Conservation (phyloP, 2,113 vertebrate genomes). For the Scalopus aquaticus region DNA sequence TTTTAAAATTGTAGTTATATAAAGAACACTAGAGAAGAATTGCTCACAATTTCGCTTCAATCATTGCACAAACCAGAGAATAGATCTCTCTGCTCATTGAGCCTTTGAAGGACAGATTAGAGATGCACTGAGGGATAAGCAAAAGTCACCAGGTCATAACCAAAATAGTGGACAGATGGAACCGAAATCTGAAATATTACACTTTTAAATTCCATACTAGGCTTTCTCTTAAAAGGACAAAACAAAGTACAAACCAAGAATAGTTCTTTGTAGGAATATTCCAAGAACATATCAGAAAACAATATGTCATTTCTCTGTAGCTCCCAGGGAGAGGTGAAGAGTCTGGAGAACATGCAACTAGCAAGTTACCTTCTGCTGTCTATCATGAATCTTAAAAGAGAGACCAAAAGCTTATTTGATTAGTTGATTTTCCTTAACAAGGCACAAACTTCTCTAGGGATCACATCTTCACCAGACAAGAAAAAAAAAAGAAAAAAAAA, state of each 20-base stretch:
- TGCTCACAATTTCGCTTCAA: neutral
- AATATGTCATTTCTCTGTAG: slow-evolving; percentile 61
- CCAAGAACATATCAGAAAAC: slow-evolving; percentile 61
- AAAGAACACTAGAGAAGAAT: neutral
- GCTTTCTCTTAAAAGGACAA: slow-evolving; percentile 48
- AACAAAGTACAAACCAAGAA: slow-evolving; percentile 68
- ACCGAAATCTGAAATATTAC: slow-evolving; percentile 48
- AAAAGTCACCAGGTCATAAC: slow-evolving; percentile 17
- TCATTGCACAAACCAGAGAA: neutral
- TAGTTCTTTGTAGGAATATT: slow-evolving; percentile 65
- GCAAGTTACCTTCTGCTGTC: slow-evolving; percentile 26
- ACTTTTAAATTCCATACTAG: slow-evolving; percentile 50
- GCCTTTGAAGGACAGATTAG: neutral
- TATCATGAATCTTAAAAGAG: slow-evolving; percentile 37
- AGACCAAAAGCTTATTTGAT: slow-evolving; percentile 24
- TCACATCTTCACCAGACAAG: neutral
- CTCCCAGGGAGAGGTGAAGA: neutral
- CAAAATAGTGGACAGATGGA: slow-evolving; percentile 52
- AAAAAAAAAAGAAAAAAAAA: neutral
- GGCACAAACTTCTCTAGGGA: neutral
- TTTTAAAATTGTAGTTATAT: neutral
- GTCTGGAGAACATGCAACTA: slow-evolving; percentile 52
- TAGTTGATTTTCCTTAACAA: slow-evolving; percentile 48
- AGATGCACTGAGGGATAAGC: slow-evolving; percentile 4
- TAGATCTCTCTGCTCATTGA: neutral